Percentiles rank a stretch among this genome's conserved stretches.
Evolutionary conservation across 2,113 vertebrate species (phyloP).

Genomic region (Panthera leo): DNA sequence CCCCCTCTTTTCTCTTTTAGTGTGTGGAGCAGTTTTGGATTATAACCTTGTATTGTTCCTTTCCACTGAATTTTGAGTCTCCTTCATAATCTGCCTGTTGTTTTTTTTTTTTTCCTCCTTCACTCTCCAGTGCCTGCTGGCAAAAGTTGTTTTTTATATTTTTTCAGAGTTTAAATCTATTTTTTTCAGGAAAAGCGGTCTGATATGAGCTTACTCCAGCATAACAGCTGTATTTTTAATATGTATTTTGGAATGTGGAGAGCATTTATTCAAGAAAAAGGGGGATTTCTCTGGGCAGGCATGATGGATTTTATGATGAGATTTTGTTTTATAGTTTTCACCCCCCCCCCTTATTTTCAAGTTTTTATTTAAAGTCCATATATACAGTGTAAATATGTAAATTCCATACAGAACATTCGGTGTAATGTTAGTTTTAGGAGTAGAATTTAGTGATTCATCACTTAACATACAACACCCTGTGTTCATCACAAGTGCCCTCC

Average conservation of each 20-base stretch:
- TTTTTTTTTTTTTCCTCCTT: not conserved
- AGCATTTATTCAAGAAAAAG: not conserved
- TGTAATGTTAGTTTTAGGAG: not conserved
- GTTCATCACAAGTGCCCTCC: not conserved
- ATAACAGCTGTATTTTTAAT: not conserved
- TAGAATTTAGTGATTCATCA: not conserved
- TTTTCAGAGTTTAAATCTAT: not conserved
- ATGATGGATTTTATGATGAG: not conserved
- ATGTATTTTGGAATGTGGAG: not conserved
- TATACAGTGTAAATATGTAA: too few species aligned
- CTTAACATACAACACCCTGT: not conserved
- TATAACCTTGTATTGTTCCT: not conserved
- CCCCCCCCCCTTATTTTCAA: not conserved
- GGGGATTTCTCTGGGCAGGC: not conserved
- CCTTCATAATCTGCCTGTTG: not conserved
- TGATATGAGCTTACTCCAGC: not conserved
- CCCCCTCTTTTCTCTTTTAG: not conserved
- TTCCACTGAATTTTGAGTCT: not conserved
- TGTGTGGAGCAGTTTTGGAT: not conserved
- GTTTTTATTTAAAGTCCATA: not conserved
- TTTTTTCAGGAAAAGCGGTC: not conserved
- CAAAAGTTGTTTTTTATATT: not conserved
- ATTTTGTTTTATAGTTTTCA: not conserved
- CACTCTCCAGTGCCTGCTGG: not conserved
- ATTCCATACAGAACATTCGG: not conserved